Evolutionary conservation across 2,888 invertebrate genomes (phyloP).

Genomic region (Lycaena phlaeas): DNA sequence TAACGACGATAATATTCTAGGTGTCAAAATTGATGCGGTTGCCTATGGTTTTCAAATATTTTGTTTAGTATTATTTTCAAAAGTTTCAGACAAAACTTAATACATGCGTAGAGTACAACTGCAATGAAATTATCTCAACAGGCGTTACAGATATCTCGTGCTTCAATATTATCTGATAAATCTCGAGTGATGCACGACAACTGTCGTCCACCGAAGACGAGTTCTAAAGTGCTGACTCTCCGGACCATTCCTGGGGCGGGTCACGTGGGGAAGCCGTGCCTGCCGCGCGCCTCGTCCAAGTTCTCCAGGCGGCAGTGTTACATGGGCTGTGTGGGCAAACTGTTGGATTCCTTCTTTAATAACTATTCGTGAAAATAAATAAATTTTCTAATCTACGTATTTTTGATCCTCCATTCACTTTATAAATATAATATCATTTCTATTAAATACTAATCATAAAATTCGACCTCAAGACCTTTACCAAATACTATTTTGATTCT

Average conservation of each 20-base stretch:
- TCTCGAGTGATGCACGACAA: neutral
- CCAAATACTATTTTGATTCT: neutral
- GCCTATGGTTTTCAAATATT: neutral
- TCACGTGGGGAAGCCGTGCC: neutral
- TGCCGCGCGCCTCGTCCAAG: slow-evolving; percentile 15
- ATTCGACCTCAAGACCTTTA: too few species aligned
- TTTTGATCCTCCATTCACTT: too few species aligned
- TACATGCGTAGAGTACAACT: neutral
- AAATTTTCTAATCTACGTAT: too few species aligned
- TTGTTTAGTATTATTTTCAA: neutral
- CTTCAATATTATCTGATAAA: neutral
- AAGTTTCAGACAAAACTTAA: neutral
- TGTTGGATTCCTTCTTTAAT: slow-evolving; percentile 49
- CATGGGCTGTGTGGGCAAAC: slow-evolving; percentile 42
- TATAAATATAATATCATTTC: too few species aligned
- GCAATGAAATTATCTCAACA: slow-evolving; percentile 1
- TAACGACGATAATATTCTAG: too few species aligned
- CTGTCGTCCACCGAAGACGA: neutral
- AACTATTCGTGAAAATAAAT: slow-evolving; percentile 31
- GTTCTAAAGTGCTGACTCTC: neutral
- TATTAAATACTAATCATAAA: too few species aligned
- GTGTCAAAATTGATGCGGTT: too few species aligned
- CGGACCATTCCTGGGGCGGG: neutral
- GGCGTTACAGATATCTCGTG: neutral
- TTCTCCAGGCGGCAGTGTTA: slow-evolving; percentile 27